Base-by-base conservation (phyloP, 2,888 invertebrate genomes). In the Pyrgus malvae region DNA sequence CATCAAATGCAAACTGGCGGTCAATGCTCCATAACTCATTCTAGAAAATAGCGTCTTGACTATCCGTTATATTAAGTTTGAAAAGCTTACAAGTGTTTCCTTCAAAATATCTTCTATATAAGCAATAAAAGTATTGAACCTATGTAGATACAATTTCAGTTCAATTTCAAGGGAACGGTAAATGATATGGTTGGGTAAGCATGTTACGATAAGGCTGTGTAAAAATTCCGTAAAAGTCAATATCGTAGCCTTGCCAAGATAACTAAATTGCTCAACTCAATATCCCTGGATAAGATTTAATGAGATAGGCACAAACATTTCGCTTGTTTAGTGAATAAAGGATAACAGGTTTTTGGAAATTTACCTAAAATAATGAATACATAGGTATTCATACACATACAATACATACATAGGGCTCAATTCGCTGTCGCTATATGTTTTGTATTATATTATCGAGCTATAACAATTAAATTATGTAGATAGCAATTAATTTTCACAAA, bases 171-270 rank as follows among this genome's bases (percentile, higher is more conserved):
- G 48, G 48, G 48, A 48, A 37, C 17, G 25, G 16, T 3, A 25
- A 48, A 48, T 37, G 48, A 37, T 48, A 48, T 48, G 48, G 48
- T 48, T 16, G 7, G 17, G 12, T 37, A 27, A 48, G 37, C 48
- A 14, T 48, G 37, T 37, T 37, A 37, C 25, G 48, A 48, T 48
- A 37, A 37, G 14, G 12, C 14, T 23, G 33, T 19, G 31, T 8
- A 45, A 46, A 37, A 35, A 37, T 8, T 33, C 14, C 9, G 23
- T 21, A 12, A 35, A 14, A 46, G 2, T 14, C 11, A 9, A 17
- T 21, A 1, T 9, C 35, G 12, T 23, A 23, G 35, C 35, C 48
- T 48, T 48, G 37, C 12, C 14, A 25, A 35, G 25, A n/a, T 45
- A 5, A 11, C 1, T 14, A 11, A 6, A 12, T 14, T 46, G 23